Conservation (phyloP, 92 coral and sea anemone genomes). For the Epizoanthus illoricatus region DNA sequence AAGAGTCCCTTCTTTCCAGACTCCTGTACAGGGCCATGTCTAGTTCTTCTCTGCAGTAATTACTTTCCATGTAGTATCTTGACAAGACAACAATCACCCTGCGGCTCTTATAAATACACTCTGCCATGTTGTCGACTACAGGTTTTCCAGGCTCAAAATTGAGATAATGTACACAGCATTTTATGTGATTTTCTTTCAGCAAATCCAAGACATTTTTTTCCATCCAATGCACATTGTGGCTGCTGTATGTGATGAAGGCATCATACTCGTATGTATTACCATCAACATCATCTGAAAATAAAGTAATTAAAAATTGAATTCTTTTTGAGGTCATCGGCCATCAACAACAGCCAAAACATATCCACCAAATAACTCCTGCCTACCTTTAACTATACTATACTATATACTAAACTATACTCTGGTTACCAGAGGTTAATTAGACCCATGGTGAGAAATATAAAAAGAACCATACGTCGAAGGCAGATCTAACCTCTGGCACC, state of each 20-base stretch:
- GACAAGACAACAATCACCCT: slow-evolving; percentile 81
- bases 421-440: too few species aligned
- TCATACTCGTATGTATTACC: slow-evolving; percentile 56
- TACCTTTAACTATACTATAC: too few species aligned
- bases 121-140: slow-evolving; percentile 76
- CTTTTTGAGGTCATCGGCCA: background rate
- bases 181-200: slow-evolving; percentile 45
- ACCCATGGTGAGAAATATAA: too few species aligned
- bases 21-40: slow-evolving; percentile 63
- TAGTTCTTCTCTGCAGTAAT: slow-evolving; percentile 73
- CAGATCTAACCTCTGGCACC: too few species aligned
- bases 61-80: slow-evolving; percentile 66
- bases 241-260: slow-evolving; percentile 84
- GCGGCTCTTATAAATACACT: slow-evolving; percentile 74
- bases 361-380: too few species aligned
- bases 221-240: slow-evolving; percentile 83
- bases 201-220: slow-evolving; percentile 43
- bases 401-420: too few species aligned
- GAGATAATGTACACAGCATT: slow-evolving; percentile 59
- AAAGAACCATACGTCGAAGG: too few species aligned
- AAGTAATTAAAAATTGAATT: background rate
- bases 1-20: slow-evolving; percentile 28
- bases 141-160: slow-evolving; percentile 71
- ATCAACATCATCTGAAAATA: slow-evolving; percentile 54
- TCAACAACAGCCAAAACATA: too few species aligned